These are phyloP conservation scores for Vulpes ferrilata DNA, from an alignment of 2,113 vertebrate genomes.

Conservation along the genomic window DNA sequence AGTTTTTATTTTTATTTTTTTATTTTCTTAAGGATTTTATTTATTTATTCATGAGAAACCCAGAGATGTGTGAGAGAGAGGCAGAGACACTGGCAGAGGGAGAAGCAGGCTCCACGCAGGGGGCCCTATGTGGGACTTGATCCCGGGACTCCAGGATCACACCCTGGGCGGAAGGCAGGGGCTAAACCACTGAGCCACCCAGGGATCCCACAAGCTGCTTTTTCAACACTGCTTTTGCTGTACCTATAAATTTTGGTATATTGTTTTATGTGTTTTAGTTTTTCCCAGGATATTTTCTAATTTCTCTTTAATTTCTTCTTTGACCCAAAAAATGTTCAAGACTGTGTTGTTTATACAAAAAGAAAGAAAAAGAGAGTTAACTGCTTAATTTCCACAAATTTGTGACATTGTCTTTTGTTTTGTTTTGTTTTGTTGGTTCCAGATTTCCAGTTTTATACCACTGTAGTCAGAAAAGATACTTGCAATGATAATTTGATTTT, in stretches of 20 bases:
- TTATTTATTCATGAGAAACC: no score
- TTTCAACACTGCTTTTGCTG: background rate
- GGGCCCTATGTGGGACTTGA: no score
- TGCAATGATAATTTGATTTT: background rate
- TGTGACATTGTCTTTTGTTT: background rate
- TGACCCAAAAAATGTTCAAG: background rate
- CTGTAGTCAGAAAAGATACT: background rate
- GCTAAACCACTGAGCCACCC: no score
- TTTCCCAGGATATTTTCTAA: background rate
- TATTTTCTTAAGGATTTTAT: no score
- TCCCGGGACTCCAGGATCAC: no score
- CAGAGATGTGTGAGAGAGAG: no score
- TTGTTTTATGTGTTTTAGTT: background rate
- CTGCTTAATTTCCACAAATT: background rate
- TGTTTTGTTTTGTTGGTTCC: background rate
- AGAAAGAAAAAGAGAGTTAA: background rate
- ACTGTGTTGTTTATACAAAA: background rate
- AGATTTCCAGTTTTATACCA: background rate
- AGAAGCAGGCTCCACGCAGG: no score
- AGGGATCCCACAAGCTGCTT: background rate
- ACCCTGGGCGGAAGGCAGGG: no score
- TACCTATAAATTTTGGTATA: background rate
- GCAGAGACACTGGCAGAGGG: no score
- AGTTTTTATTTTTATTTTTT: background rate
- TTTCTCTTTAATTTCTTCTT: background rate